Evolutionary conservation across 2,113 vertebrate genomes (phyloP).

Genomic region (Phylloscopus trochilus): DNA sequence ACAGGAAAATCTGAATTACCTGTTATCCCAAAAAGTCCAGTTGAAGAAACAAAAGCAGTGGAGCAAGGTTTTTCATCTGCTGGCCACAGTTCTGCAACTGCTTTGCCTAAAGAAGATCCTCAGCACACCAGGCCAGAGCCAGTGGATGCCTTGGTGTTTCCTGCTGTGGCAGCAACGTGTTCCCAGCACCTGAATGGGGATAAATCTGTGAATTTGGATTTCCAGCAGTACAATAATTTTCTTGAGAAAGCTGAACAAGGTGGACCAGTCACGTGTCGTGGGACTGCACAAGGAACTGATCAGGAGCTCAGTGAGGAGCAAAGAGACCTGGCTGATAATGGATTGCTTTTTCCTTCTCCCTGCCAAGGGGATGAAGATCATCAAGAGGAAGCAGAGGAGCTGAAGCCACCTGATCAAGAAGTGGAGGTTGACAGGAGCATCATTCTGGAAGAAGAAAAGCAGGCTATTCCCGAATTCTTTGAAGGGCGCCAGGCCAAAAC

Average conservation of each 20-base stretch:
- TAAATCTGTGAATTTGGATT: background rate
- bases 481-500: conserved; percentile 95
- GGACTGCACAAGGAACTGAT: background rate
- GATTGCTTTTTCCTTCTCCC: conserved; percentile 47
- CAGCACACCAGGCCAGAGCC: background rate
- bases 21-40: background rate
- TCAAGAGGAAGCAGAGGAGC: conserved; percentile 81
- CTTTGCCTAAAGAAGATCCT: background rate
- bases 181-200: conserved; percentile 32
- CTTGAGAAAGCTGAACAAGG: conserved; percentile 9
- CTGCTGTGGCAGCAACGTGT: background rate
- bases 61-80: background rate
- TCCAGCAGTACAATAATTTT: background rate
- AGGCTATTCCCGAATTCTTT: conserved; percentile 96
- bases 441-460: conserved; percentile 93
- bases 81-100: background rate
- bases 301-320: conserved; percentile 35
- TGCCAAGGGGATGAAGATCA: conserved; percentile 68
- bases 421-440: conserved; percentile 80
- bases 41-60: background rate
- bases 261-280: background rate
- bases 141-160: conserved; percentile 8
- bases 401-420: conserved; percentile 91
- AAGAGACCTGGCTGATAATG: background rate
- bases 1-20: background rate